These are phyloP conservation scores for Peromyscus attwateri DNA, from an alignment of 2,797 vertebrate genomes.

Conservation along the genomic window DNA sequence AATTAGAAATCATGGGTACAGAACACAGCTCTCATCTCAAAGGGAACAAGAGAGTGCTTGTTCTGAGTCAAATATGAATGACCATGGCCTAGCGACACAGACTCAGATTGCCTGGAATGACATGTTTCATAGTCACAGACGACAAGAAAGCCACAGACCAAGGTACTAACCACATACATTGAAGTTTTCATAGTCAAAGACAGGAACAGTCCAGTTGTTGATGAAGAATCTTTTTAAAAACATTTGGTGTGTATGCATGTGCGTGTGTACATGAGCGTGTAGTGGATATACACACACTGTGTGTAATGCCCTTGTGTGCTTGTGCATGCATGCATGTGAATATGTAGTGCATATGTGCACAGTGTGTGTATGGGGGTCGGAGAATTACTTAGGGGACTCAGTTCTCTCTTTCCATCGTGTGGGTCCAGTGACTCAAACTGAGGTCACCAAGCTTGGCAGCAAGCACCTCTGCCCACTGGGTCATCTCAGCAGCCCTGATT, in stretches of 20 bases:
- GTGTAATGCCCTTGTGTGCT: background rate
- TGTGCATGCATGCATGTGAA: background rate
- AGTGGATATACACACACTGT: background rate
- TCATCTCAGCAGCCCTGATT: no score
- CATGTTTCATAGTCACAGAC: background rate
- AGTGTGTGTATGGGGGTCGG: background rate
- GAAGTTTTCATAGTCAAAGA: background rate
- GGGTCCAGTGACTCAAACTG: background rate
- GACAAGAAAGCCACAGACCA: no score
- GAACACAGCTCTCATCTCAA: background rate
- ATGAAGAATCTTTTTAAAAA: background rate
- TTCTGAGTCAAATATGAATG: background rate
- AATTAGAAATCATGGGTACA: background rate
- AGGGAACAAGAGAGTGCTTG: background rate
- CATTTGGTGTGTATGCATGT: background rate
- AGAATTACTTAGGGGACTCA: background rate
- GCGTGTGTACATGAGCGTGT: background rate
- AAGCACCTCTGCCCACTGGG: no score
- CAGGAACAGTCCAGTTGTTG: background rate
- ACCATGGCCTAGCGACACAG: background rate
- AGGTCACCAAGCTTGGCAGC: background rate
- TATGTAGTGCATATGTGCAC: background rate
- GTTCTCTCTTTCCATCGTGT: background rate
- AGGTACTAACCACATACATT: background rate
- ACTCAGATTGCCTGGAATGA: background rate